phyloP scores from a whole-genome alignment of 2,113 vertebrate genomes.

The Antechinus flavipes region DNA sequence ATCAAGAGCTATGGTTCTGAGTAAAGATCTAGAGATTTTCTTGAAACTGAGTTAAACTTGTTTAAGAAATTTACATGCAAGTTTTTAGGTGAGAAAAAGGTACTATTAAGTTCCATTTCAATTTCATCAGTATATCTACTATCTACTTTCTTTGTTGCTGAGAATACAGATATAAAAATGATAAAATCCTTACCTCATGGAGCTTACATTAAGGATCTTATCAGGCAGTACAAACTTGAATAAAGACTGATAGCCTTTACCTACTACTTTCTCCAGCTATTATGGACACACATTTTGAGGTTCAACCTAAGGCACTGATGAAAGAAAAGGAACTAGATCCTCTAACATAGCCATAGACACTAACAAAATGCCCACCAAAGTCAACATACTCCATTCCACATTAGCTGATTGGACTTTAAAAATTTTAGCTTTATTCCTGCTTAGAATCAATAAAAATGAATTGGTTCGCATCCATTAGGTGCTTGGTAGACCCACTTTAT shows the following conservation, averaged over 20 bases:
- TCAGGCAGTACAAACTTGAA: constrained; percentile 6
- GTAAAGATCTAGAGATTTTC: neutral
- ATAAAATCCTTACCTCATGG: neutral
- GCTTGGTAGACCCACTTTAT: neutral
- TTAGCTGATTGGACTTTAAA: neutral
- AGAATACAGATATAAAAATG: neutral
- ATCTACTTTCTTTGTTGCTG: neutral
- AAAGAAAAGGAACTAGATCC: neutral
- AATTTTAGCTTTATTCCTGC: neutral
- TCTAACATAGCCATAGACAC: neutral
- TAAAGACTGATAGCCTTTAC: neutral
- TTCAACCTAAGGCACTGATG: neutral
- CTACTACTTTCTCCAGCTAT: neutral
- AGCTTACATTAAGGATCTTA: neutral
- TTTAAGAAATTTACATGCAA: neutral
- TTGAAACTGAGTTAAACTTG: neutral
- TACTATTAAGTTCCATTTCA: neutral
- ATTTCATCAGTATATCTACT: neutral
- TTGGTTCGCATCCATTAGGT: neutral
- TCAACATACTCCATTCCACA: neutral
- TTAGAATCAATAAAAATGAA: neutral
- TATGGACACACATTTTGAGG: neutral
- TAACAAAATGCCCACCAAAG: neutral
- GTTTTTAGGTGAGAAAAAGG: neutral
- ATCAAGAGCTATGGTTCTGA: neutral